phyloP scores from a whole-genome alignment of 2,797 vertebrate genomes.

The Balearica regulorum region DNA sequence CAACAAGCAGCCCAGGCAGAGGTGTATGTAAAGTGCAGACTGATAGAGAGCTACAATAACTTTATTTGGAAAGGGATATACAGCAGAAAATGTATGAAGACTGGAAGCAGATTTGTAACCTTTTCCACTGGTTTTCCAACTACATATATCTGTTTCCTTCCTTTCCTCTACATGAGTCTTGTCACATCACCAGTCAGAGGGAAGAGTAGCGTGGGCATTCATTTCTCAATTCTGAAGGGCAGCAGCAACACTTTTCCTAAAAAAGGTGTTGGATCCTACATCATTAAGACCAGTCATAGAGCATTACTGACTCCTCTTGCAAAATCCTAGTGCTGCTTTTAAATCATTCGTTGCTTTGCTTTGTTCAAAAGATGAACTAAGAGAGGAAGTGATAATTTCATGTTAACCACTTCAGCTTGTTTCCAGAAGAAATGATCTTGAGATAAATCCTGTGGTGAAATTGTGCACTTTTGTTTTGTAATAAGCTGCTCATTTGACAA shows the following conservation, averaged over 20 bases:
- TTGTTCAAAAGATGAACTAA: background rate
- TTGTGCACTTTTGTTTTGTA: background rate
- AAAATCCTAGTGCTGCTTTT: background rate
- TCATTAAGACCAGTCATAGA: background rate
- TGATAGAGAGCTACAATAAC: background rate
- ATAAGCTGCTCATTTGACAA: constrained; percentile 1
- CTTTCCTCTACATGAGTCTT: background rate
- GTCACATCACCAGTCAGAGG: background rate
- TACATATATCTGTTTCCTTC: background rate
- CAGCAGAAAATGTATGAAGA: background rate
- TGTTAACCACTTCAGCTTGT: background rate
- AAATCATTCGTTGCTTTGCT: background rate
- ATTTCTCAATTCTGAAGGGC: background rate
- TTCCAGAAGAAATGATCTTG: background rate
- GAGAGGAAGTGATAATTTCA: background rate
- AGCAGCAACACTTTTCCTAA: background rate
- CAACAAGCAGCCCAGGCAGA: background rate
- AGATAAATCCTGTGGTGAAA: background rate
- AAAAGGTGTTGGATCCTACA: background rate
- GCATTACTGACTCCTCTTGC: background rate
- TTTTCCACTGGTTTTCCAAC: background rate
- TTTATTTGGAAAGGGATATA: background rate
- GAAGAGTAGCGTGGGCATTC: background rate
- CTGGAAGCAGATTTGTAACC: background rate
- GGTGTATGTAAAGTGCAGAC: background rate